Evolutionary conservation across 2,888 invertebrate species (phyloP).

Genomic region (Sabatieria punctata): DNA sequence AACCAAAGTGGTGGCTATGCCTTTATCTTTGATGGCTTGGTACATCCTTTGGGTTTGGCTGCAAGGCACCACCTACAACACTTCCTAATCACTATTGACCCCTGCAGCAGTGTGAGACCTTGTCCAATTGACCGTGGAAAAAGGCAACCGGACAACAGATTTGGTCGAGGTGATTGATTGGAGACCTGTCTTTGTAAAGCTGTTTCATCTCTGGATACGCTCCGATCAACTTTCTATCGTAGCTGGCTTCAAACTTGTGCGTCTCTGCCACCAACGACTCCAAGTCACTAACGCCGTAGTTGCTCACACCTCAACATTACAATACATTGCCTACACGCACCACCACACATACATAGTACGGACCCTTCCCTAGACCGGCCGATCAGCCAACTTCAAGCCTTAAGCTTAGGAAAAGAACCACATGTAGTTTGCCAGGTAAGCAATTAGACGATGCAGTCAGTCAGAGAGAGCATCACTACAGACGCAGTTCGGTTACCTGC

Average conservation of each 20-base stretch:
- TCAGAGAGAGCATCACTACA: too few relatives aligned
- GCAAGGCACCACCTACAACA: slow-evolving; percentile 31
- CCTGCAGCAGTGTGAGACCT: too few relatives aligned
- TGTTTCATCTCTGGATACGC: slow-evolving; percentile 16
- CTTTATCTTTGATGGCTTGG: slow-evolving; percentile 31
- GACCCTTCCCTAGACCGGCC: too few relatives aligned
- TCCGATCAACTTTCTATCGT: slow-evolving; percentile 31
- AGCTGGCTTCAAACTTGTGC: slow-evolving; percentile 37
- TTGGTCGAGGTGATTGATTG: slow-evolving; percentile 31
- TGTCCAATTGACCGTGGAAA: slow-evolving; percentile 34
- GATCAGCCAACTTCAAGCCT: too few relatives aligned
- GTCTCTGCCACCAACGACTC: slow-evolving; percentile 31
- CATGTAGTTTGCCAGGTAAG: too few relatives aligned
- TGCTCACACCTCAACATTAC: slow-evolving; percentile 29
- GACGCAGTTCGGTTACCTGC: too few relatives aligned
- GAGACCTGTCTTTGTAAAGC: slow-evolving; percentile 29
- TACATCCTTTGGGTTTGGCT: slow-evolving; percentile 34
- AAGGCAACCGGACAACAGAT: slow-evolving; percentile 33
- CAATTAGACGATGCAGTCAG: too few relatives aligned
- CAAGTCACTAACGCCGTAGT: slow-evolving; percentile 36
- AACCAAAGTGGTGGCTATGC: slow-evolving; percentile 31
- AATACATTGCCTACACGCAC: too few relatives aligned
- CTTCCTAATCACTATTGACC: too few relatives aligned
- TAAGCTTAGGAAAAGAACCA: too few relatives aligned
- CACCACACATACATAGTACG: too few relatives aligned